Percentiles rank a stretch among this genome's conserved stretches.
Evolutionary conservation across 2,113 vertebrate genomes (phyloP).

Genomic region (Grammomys surdaster): DNA sequence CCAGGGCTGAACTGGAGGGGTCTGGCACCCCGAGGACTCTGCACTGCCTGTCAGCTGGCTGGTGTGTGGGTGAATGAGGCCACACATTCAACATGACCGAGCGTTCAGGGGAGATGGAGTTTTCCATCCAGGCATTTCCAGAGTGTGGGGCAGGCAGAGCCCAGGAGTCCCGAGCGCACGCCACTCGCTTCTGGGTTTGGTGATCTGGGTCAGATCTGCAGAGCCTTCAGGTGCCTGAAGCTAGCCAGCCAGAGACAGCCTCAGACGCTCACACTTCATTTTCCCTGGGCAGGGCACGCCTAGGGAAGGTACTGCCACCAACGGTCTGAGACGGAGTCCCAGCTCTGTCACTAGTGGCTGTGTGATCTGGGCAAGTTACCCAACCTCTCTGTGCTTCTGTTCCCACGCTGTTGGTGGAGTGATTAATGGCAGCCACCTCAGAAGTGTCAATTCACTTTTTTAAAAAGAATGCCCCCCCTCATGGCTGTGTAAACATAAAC

Average conservation of each 20-base stretch:
- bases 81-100: neutral
- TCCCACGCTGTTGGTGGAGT: neutral
- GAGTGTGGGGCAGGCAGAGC: neutral
- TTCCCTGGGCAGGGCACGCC: neutral
- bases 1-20: neutral
- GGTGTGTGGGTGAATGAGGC: neutral
- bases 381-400: neutral
- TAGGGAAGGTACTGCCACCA: neutral
- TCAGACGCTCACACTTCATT: neutral
- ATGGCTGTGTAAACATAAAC: neutral
- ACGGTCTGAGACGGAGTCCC: neutral
- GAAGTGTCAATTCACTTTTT: neutral
- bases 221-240: neutral
- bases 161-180: fast-evolving
- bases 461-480: too few relatives aligned
- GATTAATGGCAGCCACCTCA: too few relatives aligned
- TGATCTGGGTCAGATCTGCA: neutral
- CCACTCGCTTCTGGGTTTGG: neutral
- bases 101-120: neutral
- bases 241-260: neutral
- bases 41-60: neutral
- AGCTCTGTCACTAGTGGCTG: neutral
- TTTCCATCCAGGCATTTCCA: neutral
- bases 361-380: neutral
- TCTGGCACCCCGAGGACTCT: neutral